Percentiles rank a stretch among this genome's conserved stretches.
These are phyloP conservation scores for Drosophila elegans DNA, from an alignment of 1,140 invertebrate genomes.

Conservation along the genomic window DNA sequence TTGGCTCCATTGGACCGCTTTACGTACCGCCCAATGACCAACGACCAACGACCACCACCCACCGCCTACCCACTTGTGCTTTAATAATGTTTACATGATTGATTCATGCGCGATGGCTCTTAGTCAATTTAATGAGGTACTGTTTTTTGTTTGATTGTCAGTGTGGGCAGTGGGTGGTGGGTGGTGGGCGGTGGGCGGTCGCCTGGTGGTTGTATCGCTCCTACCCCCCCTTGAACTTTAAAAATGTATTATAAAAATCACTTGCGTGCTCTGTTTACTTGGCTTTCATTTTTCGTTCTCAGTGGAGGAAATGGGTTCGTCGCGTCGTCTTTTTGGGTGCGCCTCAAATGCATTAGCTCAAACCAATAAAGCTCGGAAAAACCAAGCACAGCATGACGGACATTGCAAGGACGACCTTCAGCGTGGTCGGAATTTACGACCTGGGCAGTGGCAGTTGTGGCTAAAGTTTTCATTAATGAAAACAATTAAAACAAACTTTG, in stretches of 20 bases:
- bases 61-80: slow-evolving; percentile 8
- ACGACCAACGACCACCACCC: slow-evolving; percentile 3
- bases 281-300: slow-evolving; percentile 4
- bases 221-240: slow-evolving; percentile 22
- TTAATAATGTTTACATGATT: slow-evolving; percentile 73
- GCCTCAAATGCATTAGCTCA: slow-evolving; percentile 34
- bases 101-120: slow-evolving; percentile 62
- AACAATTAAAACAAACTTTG: slow-evolving; percentile 10
- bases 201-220: no score
- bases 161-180: slow-evolving; percentile 1
- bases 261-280: slow-evolving; percentile 28
- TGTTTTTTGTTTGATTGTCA: slow-evolving; percentile 1
- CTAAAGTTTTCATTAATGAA: slow-evolving; percentile 30
- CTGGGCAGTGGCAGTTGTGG: slow-evolving; percentile 12
- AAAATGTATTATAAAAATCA: slow-evolving; percentile 60
- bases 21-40: slow-evolving; percentile 1
- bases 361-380: slow-evolving; percentile 23
- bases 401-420: slow-evolving; percentile 51
- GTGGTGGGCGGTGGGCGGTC: no score
- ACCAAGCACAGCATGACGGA: slow-evolving; percentile 31
- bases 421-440: slow-evolving; percentile 1
- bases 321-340: slow-evolving; percentile 23
- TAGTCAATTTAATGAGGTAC: slow-evolving; percentile 61
- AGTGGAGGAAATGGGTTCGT: slow-evolving; percentile 31
- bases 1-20: slow-evolving; percentile 46